Percentiles rank a stretch among this genome's conserved stretches.
Conservation (phyloP, 2,888 invertebrate genomes). For the Drosophila buzzatii region DNA sequence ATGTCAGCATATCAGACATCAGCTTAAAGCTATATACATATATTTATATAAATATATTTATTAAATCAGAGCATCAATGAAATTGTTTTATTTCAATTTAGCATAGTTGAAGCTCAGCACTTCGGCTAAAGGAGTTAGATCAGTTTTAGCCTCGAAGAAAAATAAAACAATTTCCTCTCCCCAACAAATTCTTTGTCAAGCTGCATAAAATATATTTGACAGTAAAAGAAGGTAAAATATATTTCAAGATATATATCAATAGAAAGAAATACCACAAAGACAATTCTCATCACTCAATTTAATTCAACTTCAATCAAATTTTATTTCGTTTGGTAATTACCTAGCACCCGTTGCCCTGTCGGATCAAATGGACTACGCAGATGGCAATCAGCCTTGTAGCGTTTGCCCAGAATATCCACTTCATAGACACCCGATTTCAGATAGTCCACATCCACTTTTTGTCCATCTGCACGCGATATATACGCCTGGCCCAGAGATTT, state of each 20-base stretch:
- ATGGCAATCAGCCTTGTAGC: constrained; percentile 89
- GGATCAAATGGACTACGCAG: constrained; percentile 94
- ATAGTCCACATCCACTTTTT: constrained; percentile 88
- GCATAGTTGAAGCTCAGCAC: no score
- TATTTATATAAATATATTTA: no score
- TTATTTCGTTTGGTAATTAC: constrained; percentile 86
- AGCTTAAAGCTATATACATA: no score
- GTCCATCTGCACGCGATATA: constrained; percentile 87
- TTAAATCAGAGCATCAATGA: no score
- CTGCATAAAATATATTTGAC: no score
- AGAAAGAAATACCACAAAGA: neutral
- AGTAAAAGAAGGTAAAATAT: neutral
- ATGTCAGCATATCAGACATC: no score
- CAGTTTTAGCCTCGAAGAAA: no score
- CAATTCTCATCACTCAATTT: neutral
- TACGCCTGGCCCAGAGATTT: constrained; percentile 88
- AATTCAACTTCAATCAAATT: neutral
- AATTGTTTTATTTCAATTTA: no score
- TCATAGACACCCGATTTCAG: constrained; percentile 90
- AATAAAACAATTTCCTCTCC: no score
- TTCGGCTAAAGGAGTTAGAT: no score
- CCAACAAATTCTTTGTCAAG: no score
- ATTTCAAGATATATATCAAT: neutral
- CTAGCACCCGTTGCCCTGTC: constrained; percentile 90
- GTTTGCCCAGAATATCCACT: constrained; percentile 92